Percentiles rank a stretch among this genome's conserved stretches.
Evolutionary conservation across 2,888 invertebrate genomes (phyloP).

Genomic region (Troides aeacus): DNA sequence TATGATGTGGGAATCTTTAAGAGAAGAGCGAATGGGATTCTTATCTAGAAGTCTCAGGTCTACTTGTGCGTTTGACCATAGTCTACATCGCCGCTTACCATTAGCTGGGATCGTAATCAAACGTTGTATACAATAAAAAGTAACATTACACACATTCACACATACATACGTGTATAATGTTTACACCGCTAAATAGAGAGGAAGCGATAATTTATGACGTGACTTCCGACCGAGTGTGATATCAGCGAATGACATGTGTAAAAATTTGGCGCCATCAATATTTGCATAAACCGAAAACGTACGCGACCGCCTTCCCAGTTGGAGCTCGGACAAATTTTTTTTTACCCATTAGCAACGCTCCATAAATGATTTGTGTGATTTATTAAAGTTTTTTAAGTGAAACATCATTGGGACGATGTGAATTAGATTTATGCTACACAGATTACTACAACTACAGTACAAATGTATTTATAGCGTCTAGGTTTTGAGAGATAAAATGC

Average conservation of each 20-base stretch:
- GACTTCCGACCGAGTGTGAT: constrained; percentile 37
- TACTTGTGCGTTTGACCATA: too few relatives aligned
- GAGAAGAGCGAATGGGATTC: too few relatives aligned
- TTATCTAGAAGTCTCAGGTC: too few relatives aligned
- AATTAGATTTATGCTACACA: too few relatives aligned
- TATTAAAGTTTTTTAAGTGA: neutral
- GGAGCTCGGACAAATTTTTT: neutral
- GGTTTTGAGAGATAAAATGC: too few relatives aligned
- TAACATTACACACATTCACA: neutral
- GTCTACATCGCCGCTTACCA: too few relatives aligned
- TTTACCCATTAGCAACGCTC: neutral
- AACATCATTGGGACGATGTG: too few relatives aligned
- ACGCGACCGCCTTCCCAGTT: neutral
- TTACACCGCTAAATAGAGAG: constrained; percentile 2
- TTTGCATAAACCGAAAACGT: constrained; percentile 19
- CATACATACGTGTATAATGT: neutral
- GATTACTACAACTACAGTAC: too few relatives aligned
- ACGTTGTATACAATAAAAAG: too few relatives aligned
- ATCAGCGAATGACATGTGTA: constrained; percentile 15
- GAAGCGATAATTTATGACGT: constrained; percentile 29
- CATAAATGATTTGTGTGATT: neutral
- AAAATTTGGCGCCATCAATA: constrained; percentile 24
- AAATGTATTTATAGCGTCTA: too few relatives aligned
- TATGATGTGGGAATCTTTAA: too few relatives aligned
- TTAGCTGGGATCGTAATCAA: too few relatives aligned